A percentile compares a stretch with the other conserved stretches of the same genome.
Conservation (phyloP, 2,113 vertebrate species). For the Podiceps cristatus region DNA sequence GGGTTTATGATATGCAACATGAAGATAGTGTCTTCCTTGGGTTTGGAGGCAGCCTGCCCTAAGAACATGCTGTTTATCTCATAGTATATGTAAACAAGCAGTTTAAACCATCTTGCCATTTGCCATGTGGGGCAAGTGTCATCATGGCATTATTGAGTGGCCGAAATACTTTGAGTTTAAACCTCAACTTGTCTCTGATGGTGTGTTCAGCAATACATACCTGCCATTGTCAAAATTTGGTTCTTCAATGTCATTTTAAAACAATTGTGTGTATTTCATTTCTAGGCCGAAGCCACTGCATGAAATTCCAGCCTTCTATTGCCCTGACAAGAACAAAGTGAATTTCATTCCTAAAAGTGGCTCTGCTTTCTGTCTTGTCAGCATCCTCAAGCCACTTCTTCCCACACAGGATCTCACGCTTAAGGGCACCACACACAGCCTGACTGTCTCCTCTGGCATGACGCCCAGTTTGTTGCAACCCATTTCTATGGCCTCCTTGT, state of each 20-base stretch:
- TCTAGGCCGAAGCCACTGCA: constrained; percentile 91
- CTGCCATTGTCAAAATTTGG: neutral
- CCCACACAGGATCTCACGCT: constrained; percentile 92
- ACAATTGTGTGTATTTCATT: constrained; percentile 54
- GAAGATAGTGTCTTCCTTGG: neutral
- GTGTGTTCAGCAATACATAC: neutral
- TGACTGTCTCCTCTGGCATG: constrained; percentile 88
- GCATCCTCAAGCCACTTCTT: constrained; percentile 96
- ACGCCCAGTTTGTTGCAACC: constrained; percentile 82
- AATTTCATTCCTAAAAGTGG: constrained; percentile 99
- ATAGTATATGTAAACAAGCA: neutral
- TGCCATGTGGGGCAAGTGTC: neutral
- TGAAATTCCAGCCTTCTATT: constrained; percentile 94
- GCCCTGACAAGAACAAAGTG: constrained; percentile 99
- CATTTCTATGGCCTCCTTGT: constrained; percentile 80
- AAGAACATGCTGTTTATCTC: neutral
- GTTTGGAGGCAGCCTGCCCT: neutral
- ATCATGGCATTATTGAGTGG: neutral
- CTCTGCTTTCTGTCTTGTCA: constrained; percentile 99
- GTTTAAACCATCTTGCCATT: neutral
- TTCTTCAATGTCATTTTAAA: constrained; percentile 26
- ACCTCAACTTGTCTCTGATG: neutral
- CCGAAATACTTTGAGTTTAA: neutral
- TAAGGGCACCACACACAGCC: constrained; percentile 86
- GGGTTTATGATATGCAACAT: neutral